Evolutionary conservation across 2,113 vertebrate genomes (phyloP).

Genomic region (Aepyceros melampus): DNA sequence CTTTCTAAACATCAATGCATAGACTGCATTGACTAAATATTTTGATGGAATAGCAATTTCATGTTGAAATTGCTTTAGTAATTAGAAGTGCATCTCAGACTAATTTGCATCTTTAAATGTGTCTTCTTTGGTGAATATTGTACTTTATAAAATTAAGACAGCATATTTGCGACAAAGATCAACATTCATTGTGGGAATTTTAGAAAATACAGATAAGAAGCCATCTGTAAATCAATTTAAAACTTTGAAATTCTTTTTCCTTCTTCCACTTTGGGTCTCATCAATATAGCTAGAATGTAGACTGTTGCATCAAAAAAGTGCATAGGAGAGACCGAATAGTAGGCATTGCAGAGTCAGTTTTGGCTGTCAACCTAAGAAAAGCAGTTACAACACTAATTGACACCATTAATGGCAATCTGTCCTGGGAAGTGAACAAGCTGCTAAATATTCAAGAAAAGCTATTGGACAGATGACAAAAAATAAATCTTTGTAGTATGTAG

Average conservation of each 20-base stretch:
- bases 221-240: background rate
- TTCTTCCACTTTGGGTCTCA: background rate
- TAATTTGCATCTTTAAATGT: background rate
- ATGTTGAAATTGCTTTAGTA: background rate
- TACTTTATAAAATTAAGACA: background rate
- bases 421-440: background rate
- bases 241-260: background rate
- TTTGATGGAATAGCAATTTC: constrained; percentile 1
- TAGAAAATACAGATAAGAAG: background rate
- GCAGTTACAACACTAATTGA: constrained; percentile 19
- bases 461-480: constrained; percentile 13
- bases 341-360: background rate
- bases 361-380: constrained; percentile 37
- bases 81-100: background rate
- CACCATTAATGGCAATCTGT: constrained; percentile 28
- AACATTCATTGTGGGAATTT: background rate
- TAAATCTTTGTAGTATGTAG: background rate
- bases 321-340: background rate
- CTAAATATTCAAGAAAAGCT: constrained; percentile 33
- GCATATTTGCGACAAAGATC: background rate
- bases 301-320: background rate
- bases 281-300: background rate
- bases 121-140: background rate
- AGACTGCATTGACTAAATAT: background rate
- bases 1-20: background rate